These are phyloP conservation scores for Periplaneta americana DNA, from an alignment of 1,140 invertebrate genomes.

Conservation along the genomic window DNA sequence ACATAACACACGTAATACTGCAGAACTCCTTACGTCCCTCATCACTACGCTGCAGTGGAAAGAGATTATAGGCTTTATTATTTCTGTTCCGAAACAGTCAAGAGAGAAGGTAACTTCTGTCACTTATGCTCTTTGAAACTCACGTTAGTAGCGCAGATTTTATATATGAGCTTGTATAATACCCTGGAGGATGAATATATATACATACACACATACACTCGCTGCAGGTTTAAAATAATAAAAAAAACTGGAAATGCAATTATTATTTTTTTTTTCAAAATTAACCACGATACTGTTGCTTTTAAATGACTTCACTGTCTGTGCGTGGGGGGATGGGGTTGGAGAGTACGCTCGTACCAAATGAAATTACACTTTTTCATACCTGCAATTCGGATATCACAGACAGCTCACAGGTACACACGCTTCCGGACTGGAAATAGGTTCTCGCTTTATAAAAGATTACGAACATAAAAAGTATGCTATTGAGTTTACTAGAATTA, in stretches of 20 bases:
- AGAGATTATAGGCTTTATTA: too few species aligned
- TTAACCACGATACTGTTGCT: background rate
- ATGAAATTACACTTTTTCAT: background rate
- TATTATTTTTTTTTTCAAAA: background rate
- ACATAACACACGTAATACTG: too few species aligned
- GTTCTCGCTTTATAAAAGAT: too few species aligned
- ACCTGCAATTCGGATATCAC: background rate
- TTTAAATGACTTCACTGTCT: background rate
- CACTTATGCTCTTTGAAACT: background rate
- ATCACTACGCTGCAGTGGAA: too few species aligned
- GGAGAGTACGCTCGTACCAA: background rate
- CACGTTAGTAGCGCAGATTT: background rate
- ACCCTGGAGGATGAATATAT: background rate
- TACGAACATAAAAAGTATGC: too few species aligned
- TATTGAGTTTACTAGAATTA: too few species aligned
- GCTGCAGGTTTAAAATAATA: background rate
- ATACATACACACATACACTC: background rate
- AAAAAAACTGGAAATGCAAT: background rate
- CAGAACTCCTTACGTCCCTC: too few species aligned
- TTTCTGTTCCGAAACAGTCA: too few species aligned
- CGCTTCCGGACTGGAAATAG: too few species aligned
- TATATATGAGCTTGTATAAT: background rate
- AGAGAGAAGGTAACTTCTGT: background rate
- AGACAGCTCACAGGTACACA: too few species aligned
- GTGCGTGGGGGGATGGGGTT: background rate